Base-by-base conservation (phyloP, 2,113 vertebrate genomes). In the Leiothrix lutea region DNA sequence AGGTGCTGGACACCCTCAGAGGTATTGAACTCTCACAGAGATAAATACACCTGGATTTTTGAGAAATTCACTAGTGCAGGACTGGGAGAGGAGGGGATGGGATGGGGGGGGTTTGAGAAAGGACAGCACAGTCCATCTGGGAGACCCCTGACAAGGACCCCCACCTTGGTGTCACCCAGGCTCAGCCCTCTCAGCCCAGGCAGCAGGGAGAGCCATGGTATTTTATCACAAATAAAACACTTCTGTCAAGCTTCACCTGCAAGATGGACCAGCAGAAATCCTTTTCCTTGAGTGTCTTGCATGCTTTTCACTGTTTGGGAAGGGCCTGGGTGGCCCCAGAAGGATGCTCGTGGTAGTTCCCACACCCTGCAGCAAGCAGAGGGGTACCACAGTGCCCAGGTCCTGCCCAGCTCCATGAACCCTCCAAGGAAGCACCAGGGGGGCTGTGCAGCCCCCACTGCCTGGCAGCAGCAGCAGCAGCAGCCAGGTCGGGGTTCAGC, bases 121-220 rank as follows among this genome's bases (percentile, higher is more conserved):
- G 74, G 65, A 44, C 40, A 50, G 25, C 20, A 20, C 18, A 0
- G 0, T 51, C 50, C 3, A 4, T 23, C 66, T 17, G 12, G 40
- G 42, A 6, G 11, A 53, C 26, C 24, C 47, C 42, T 0, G 0
- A 1, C 11, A 65, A 12, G 40, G 33, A 25, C 18, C 24, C 28
- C 74, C 61, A 9, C 5, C 8, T 5, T 23, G 57, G 9, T 38
- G 35, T 36, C 40, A 22, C 3, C 0, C 3, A 22, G 47, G 65
- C 35, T 40, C 67, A 66, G 21, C n/a, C 21, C 57, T 45, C 45
- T 45, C 45, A 22, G 45, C 45, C 45, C 47, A 38, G 36, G 36
- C 36, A 7, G 31, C 45, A 80, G 58, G 40, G 47, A 57, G 13
- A 90, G 45, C 47, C n/a, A 38, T 38, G 36, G 36, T 38, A 9